Evolutionary conservation across 1,140 invertebrate genomes (phyloP), one percentile per base, ranked within the genome.

Genomic region (Aphidius gifuensis): DNA sequence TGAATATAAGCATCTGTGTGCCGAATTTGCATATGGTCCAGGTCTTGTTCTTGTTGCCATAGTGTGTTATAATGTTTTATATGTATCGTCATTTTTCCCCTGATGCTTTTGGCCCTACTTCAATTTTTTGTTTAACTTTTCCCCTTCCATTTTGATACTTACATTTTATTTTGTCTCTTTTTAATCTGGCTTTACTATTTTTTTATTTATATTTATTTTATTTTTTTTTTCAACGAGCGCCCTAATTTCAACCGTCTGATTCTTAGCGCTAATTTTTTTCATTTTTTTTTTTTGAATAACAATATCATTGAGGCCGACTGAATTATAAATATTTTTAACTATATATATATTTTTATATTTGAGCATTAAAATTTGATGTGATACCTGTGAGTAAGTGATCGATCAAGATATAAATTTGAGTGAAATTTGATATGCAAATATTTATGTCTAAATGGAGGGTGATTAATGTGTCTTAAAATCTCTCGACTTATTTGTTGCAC

Each of bases 1-100:
- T 58, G 62, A 65, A 66, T 32, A 63, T 69, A 73, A 72, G 74
- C 77, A 77, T 79, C 74, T 74, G 73, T 32, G 23, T 79, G 68
- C 71, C 74, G 74, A 71, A 79, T 80, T 73, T 80, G 74, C 78
- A 80, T 80, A 80, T 72, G 77, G 74, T 77, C 74, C 75, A 74
- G 64, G 70, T 73, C 68, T 67, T 66, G n/a, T 21, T 40, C 23
- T 61, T 38, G 77, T 77, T 76, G 71, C 77, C 74, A 63, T 60
- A 42, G 46, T 43, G 8, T 21, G 16, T 16, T 16, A 16, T 16
- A 42, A 9, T 42, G 53, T 11, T 44, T 9, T 39, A 21, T 38
- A 43, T 51, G 21, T 55, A 5, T 46, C 5, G 16, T 58, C 38
- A 40, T 44, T 54, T 44, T 53, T 39, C 44, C 51, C 56, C 47